Evolutionary conservation across 2,113 vertebrate species (phyloP), one percentile per base, ranked within the genome.

Genomic region (Nothobranchius furzeri): DNA sequence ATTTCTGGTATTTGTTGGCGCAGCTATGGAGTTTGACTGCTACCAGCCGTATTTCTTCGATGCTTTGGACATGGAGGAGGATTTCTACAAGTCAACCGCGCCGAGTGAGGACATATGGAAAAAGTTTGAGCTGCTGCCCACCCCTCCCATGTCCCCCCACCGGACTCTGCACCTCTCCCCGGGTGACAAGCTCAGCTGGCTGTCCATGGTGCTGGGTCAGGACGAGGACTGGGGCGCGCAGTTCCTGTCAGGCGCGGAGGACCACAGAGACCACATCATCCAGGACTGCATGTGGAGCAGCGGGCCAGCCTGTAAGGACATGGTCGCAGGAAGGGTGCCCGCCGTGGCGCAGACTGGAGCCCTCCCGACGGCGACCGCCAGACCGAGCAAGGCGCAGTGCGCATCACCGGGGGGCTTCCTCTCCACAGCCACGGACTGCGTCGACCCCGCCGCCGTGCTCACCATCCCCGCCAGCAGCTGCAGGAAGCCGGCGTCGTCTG

Each of bases 211-310:
- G 67, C 78, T 91, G 35, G 63, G 82, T 3, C 94, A 92, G 76
- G 95, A 96, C n/a, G 95, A 97, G 52, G 93, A 92, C 30, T 94
- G 89, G 42, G 91, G 91, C 42, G 81, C 79, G 0, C 82, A 78
- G 46, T 91, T 89, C 68, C 90, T 92, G 36, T 87, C 93, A 0
- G 91, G 93, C 66, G 88, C 92, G 0, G 88, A 89, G 63, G 85
- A 97, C 90, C 91, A 95, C 46, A 95, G 94, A 79, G 96, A 95
- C 51, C 94, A 97, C 70, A 95, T 96, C 46, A 91, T 93, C 64
- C 93, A 91, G 77, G 97, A 98, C 92, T 98, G 97, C 86, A 98
- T 98, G 97, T 98, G 97, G 97, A 98, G 96, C 66, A 92, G 96
- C 1, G 96, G 96, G 82, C 95, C 95, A 0, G 92, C 94, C 61